Evolutionary conservation across 1,140 invertebrate genomes (phyloP).

Genomic region (Thaumetopoea pityocampa): DNA sequence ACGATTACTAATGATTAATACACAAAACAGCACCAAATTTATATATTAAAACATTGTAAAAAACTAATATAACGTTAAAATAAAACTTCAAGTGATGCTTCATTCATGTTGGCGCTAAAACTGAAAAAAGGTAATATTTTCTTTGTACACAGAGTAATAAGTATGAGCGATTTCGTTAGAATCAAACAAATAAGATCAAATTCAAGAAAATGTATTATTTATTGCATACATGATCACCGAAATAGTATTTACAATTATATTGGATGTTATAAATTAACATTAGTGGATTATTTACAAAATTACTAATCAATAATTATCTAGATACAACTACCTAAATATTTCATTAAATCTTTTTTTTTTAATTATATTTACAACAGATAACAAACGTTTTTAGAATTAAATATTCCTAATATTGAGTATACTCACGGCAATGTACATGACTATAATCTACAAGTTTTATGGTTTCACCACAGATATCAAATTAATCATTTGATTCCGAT

Average conservation of each 20-base stretch:
- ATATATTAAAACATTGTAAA: no score
- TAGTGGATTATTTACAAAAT: conserved; percentile 48
- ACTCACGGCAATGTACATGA: conserved; percentile 31
- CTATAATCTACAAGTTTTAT: conserved; percentile 21
- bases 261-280: conserved; percentile 61
- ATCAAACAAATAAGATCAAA: conserved; percentile 5
- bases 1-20: no score
- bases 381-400: conserved; percentile 37
- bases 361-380: conserved; percentile 40
- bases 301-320: conserved; percentile 33
- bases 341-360: conserved; percentile 5
- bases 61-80: no score
- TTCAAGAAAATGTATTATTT: conserved; percentile 51
- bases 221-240: conserved; percentile 71
- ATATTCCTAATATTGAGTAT: conserved; percentile 43
- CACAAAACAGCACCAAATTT: no score
- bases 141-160: no score
- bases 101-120: no score
- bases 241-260: conserved; percentile 71
- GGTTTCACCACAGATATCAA: conserved; percentile 24
- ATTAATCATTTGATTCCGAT: no score
- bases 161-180: not conserved
- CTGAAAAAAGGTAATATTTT: no score
- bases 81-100: no score
- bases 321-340: conserved; percentile 43